Conservation (phyloP, 2,888 invertebrate genomes). For the Ischnus inquisitorius region DNA sequence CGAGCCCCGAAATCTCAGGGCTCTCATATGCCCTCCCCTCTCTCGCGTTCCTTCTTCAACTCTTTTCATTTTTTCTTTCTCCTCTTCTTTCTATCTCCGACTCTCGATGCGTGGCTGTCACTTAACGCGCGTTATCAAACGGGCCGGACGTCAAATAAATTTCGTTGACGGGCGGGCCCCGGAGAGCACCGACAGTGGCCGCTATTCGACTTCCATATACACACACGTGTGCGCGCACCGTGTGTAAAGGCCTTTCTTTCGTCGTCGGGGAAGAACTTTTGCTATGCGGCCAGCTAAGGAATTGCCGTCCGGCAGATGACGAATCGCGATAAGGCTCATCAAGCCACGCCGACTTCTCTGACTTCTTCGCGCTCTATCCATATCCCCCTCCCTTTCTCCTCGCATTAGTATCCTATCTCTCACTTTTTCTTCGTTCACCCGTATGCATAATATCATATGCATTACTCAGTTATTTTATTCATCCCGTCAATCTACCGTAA, state of each 20-base stretch:
- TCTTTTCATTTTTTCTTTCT: constrained; percentile 13
- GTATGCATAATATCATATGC: constrained; percentile 47
- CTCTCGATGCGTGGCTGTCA: constrained; percentile 50
- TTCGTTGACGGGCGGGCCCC: constrained; percentile 53
- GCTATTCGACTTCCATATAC: neutral
- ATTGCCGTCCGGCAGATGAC: constrained; percentile 60
- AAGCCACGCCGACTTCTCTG: constrained; percentile 44
- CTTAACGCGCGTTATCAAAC: constrained; percentile 63
- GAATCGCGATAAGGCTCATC: constrained; percentile 66
- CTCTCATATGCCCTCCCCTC: constrained; percentile 13
- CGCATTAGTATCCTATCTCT: constrained; percentile 3
- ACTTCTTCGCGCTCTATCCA: neutral
- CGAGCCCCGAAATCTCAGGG: constrained; percentile 54
- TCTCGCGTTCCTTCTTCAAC: constrained; percentile 14
- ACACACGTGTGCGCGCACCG: neutral
- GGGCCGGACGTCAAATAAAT: constrained; percentile 61
- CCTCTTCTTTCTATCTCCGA: neutral
- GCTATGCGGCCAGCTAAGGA: constrained; percentile 33
- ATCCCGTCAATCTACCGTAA: constrained; percentile 19
- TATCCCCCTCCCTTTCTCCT: neutral
- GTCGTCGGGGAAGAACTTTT: constrained; percentile 25
- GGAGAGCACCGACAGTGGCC: constrained; percentile 1
- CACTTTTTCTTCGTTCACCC: neutral
- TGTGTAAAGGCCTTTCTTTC: constrained; percentile 43
- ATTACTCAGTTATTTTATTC: constrained; percentile 33